A percentile compares a stretch with the other conserved stretches of the same genome.
phyloP scores from a whole-genome alignment of 2,113 vertebrate species.

The Muscicapa adusta region DNA sequence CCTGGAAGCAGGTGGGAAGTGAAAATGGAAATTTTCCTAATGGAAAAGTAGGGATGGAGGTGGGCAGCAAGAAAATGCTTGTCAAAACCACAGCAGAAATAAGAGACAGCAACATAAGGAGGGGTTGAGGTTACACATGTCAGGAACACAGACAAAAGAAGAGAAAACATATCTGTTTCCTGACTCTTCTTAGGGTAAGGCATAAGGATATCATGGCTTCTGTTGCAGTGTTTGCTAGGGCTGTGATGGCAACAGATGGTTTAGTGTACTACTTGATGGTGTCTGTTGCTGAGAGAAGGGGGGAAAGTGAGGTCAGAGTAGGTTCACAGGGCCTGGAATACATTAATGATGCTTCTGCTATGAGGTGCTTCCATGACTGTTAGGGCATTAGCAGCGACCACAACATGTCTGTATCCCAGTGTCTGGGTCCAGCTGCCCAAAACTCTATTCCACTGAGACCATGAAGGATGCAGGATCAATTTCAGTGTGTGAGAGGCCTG shows the following conservation, averaged over 20 bases:
- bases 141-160: neutral
- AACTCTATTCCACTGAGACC: neutral
- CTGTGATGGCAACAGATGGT: neutral
- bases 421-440: neutral
- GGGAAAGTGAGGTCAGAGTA: neutral
- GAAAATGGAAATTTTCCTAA: too few relatives aligned
- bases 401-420: fast-evolving
- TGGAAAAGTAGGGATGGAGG: neutral
- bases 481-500: neutral
- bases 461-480: neutral
- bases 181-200: neutral
- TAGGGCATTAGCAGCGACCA: neutral
- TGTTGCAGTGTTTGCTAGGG: neutral
- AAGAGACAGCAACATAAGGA: neutral
- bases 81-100: neutral
- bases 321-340: neutral
- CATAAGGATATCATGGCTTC: neutral
- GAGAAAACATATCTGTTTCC: neutral
- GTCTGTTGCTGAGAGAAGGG: neutral
- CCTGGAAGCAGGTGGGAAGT: neutral
- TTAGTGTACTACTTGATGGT: neutral
- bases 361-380: neutral
- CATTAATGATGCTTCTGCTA: neutral
- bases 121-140: neutral
- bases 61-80: neutral